Evolutionary conservation across 2,113 vertebrate genomes (phyloP), one percentile per base, ranked within the genome.

Genomic region (Bombycilla garrulus): DNA sequence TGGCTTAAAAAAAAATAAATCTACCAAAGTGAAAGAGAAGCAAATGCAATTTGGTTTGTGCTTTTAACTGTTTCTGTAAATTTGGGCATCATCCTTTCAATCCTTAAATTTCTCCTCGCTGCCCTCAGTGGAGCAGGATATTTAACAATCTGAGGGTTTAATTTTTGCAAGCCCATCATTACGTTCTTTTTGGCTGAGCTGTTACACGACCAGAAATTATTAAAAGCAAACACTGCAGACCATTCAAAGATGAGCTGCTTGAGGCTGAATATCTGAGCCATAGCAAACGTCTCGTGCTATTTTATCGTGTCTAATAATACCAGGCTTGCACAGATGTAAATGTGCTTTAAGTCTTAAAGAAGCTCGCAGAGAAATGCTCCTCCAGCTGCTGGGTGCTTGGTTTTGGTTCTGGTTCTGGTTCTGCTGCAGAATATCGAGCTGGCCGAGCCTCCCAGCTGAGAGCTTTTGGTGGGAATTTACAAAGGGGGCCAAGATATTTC

Each of bases 221-320:
- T 44, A 60, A 81, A 83, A 83, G 91, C 71, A 93, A 86, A 81
- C 66, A 51, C 84, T 60, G 28, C 57, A 79, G 89, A 62, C 80
- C 45, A 9, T 73, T 94, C 48, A 54, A 53, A 87, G 71, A 9
- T 48, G 29, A 54, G 47, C 60, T 91, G 23, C 76, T 92, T 3
- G 65, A 72, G 57, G n/a, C 57, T 81, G 86, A 84, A 53, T 86
- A 66, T 88, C 65, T 62, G 74, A 95, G 88, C 50, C 74, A 40
- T 82, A 90, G 94, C 88, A 65, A 96, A 54, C 10, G 71, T 90
- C 90, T 95, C 45, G 67, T 50, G 64, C 80, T 82, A 25, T 96
- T 97, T 88, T 73, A 42, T 92, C 56, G 2, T 48, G 74, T 62
- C 85, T 94, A 67, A 96, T 93, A 95, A 97, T 91, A 94, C 66